phyloP scores from a whole-genome alignment of 92 coral and sea anemone genomes.

The Pocillopora grandis region DNA sequence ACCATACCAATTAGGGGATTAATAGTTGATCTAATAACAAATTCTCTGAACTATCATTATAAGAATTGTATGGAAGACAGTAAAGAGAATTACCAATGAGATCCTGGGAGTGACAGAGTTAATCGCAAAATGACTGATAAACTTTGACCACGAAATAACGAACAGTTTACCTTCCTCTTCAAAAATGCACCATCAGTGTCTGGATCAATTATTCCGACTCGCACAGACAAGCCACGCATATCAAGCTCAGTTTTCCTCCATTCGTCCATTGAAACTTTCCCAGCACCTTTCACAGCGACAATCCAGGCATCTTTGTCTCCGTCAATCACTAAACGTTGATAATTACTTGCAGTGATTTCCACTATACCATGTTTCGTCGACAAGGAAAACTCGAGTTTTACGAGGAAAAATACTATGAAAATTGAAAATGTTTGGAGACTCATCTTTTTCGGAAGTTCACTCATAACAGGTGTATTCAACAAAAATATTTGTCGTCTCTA shows the following conservation, averaged over 20 bases:
- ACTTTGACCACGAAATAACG: too few relatives aligned
- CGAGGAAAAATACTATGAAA: constrained; percentile 17
- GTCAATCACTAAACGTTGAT: constrained; percentile 61
- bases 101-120: too few relatives aligned
- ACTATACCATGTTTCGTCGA: constrained; percentile 51
- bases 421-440: background rate
- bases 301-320: constrained; percentile 86
- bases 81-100: too few relatives aligned
- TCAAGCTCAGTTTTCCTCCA: constrained; percentile 70
- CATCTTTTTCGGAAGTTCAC: constrained; percentile 4
- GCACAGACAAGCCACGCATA: constrained; percentile 76
- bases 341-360: constrained; percentile 61
- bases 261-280: constrained; percentile 57
- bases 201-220: constrained; percentile 87
- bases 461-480: constrained; percentile 18
- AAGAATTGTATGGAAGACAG: too few relatives aligned
- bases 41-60: too few relatives aligned
- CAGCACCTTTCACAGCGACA: constrained; percentile 74
- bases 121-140: too few relatives aligned
- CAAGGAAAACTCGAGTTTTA: background rate
- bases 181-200: constrained; percentile 78
- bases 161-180: constrained; percentile 71
- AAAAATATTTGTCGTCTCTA: background rate
- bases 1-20: too few relatives aligned
- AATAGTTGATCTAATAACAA: too few relatives aligned